These are phyloP conservation scores for Zosterops lateralis DNA, from an alignment of 2,113 vertebrate species.

Conservation along the genomic window DNA sequence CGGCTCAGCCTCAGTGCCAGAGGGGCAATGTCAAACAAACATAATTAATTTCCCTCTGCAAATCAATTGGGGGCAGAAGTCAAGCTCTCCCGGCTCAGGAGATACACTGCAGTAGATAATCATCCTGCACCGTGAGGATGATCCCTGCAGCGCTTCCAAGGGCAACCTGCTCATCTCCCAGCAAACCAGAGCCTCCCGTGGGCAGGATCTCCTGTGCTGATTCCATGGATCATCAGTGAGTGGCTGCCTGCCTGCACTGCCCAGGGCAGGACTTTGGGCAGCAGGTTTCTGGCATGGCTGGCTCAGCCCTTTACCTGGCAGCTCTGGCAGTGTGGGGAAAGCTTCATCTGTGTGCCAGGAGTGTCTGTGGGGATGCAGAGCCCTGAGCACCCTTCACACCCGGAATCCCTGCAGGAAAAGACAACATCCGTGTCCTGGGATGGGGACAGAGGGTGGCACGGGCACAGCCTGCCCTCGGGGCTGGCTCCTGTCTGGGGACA, in stretches of 20 bases:
- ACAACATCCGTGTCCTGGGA: accelerated
- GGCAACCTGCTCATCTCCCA: background rate
- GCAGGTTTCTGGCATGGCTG: background rate
- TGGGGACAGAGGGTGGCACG: too few relatives aligned
- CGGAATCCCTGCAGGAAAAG: background rate
- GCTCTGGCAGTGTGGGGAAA: background rate
- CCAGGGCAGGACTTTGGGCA: background rate
- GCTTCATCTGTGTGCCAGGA: background rate
- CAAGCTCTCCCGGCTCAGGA: background rate
- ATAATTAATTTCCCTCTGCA: constrained; percentile 16
- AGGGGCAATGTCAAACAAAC: constrained; percentile 30
- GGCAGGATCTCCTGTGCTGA: background rate
- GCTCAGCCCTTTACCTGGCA: background rate
- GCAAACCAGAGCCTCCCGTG: background rate
- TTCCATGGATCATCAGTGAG: accelerated
- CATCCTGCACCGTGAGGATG: accelerated
- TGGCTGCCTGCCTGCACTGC: background rate
- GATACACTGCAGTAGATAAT: background rate
- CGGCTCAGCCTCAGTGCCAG: background rate
- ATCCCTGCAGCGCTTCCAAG: accelerated
- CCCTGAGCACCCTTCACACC: background rate
- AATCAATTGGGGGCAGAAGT: constrained; percentile 44
- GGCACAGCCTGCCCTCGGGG: too few relatives aligned
- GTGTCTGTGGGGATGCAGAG: background rate
- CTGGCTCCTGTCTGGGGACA: too few relatives aligned